Percentiles rank a stretch among this genome's conserved stretches.
phyloP scores from a whole-genome alignment of 2,888 invertebrate species.

The Tanypteryx hageni region DNA sequence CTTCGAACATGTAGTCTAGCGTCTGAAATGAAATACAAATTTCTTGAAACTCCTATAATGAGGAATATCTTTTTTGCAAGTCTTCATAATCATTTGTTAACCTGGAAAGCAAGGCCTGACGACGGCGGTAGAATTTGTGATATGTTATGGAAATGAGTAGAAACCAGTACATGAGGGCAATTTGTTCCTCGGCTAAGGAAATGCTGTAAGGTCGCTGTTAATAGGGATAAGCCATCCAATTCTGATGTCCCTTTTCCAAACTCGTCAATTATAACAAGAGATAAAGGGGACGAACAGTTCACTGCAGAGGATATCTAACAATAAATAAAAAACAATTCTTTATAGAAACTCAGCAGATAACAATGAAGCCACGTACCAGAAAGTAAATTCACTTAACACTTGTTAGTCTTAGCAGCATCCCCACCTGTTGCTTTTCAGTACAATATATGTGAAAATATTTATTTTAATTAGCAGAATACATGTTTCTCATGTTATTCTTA shows the following conservation, averaged over 20 bases:
- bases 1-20: slow-evolving; percentile 79
- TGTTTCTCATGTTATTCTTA: background rate
- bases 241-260: slow-evolving; percentile 91
- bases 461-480: background rate
- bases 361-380: background rate
- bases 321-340: slow-evolving; percentile 67
- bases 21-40: slow-evolving; percentile 75
- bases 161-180: slow-evolving; percentile 86
- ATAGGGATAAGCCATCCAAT: slow-evolving; percentile 85
- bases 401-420: slow-evolving; percentile 65
- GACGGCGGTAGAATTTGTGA: slow-evolving; percentile 78
- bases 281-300: slow-evolving; percentile 80
- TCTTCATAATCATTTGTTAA: slow-evolving; percentile 71
- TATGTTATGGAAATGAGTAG: slow-evolving; percentile 87
- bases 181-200: slow-evolving; percentile 78
- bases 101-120: slow-evolving; percentile 78
- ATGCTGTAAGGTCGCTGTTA: slow-evolving; percentile 82
- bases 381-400: slow-evolving; percentile 34
- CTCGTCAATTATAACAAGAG: slow-evolving; percentile 91
- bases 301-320: slow-evolving; percentile 87
- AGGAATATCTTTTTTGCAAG: background rate
- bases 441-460: slow-evolving; percentile 45
- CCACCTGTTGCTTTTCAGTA: slow-evolving; percentile 7
- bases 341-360: background rate
- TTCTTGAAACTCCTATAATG: slow-evolving; percentile 66